Evolutionary conservation across 2,888 invertebrate species (phyloP).

Genomic region (Callimorpha dominula): DNA sequence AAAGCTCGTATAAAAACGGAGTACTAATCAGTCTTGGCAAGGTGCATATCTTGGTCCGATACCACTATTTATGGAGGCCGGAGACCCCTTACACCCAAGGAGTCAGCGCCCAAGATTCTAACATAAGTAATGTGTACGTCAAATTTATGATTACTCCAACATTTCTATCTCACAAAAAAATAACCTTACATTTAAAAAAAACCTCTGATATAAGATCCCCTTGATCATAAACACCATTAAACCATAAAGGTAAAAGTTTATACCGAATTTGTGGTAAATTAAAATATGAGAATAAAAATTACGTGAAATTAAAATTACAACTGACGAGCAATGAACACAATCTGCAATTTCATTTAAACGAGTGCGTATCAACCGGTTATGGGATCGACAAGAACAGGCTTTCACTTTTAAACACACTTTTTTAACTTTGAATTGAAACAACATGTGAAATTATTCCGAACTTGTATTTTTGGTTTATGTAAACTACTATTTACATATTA

Average conservation of each 20-base stretch:
- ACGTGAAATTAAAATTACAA: conserved; percentile 39
- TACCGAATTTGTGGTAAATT: not conserved
- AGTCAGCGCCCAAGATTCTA: too few relatives aligned
- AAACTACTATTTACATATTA: too few relatives aligned
- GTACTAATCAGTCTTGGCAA: too few relatives aligned
- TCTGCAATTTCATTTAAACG: conserved; percentile 52
- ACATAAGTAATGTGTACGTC: too few relatives aligned
- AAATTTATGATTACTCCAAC: too few relatives aligned
- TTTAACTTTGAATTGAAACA: conserved; percentile 13
- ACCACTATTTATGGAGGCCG: too few relatives aligned
- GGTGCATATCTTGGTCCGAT: too few relatives aligned
- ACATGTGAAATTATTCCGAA: not conserved
- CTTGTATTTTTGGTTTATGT: not conserved
- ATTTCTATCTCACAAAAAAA: too few relatives aligned
- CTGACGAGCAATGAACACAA: conserved; percentile 49
- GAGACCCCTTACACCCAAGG: too few relatives aligned
- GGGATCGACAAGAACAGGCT: conserved; percentile 47
- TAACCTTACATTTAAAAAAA: too few relatives aligned
- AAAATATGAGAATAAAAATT: not conserved
- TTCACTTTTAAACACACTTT: conserved; percentile 54
- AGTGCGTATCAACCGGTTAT: conserved; percentile 54
- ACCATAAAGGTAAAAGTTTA: not conserved
- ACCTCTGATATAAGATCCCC: too few relatives aligned
- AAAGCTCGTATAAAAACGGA: too few relatives aligned
- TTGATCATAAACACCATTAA: not conserved